Evolutionary conservation across 2,888 invertebrate genomes (phyloP).

Genomic region (Cryptophagus acutangulus): DNA sequence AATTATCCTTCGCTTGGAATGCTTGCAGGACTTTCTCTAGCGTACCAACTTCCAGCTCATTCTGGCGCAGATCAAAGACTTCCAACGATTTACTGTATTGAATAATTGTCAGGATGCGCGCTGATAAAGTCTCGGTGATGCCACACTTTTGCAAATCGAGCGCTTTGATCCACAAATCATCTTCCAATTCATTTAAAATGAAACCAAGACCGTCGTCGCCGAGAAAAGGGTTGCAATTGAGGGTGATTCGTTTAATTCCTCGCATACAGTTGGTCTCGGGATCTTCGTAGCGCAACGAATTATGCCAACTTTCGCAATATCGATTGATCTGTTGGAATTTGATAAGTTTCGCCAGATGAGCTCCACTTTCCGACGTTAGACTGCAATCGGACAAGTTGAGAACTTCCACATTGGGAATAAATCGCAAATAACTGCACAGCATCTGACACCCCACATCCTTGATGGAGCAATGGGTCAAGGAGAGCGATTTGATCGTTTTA

Average conservation of each 20-base stretch:
- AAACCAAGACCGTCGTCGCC: conserved; percentile 59
- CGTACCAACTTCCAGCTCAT: conserved; percentile 42
- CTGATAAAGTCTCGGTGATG: conserved; percentile 58
- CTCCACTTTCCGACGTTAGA: conserved; percentile 59
- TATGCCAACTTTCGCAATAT: conserved; percentile 77
- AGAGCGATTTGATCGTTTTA: conserved; percentile 61
- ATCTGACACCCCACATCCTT: conserved; percentile 69
- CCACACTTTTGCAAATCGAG: conserved; percentile 73
- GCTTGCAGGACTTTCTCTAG: conserved; percentile 39
- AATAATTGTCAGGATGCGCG: conserved; percentile 56
- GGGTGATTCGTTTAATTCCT: conserved; percentile 63
- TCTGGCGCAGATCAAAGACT: conserved; percentile 64
- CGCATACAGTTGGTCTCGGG: conserved; percentile 69
- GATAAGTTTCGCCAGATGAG: conserved; percentile 61
- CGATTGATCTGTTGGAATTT: conserved; percentile 55
- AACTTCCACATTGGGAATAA: conserved; percentile 62
- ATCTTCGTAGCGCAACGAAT: conserved; percentile 70
- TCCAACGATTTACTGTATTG: conserved; percentile 62
- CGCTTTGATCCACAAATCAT: conserved; percentile 78
- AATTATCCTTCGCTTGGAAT: conserved; percentile 37
- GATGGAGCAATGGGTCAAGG: conserved; percentile 63
- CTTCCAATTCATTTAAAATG: conserved; percentile 64
- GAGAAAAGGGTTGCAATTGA: conserved; percentile 65
- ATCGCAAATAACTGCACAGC: conserved; percentile 63
- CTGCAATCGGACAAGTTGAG: conserved; percentile 68